Percentiles rank a stretch among this genome's conserved stretches.
Evolutionary conservation across 2,888 invertebrate species (phyloP).

Genomic region (Biston stratarius): DNA sequence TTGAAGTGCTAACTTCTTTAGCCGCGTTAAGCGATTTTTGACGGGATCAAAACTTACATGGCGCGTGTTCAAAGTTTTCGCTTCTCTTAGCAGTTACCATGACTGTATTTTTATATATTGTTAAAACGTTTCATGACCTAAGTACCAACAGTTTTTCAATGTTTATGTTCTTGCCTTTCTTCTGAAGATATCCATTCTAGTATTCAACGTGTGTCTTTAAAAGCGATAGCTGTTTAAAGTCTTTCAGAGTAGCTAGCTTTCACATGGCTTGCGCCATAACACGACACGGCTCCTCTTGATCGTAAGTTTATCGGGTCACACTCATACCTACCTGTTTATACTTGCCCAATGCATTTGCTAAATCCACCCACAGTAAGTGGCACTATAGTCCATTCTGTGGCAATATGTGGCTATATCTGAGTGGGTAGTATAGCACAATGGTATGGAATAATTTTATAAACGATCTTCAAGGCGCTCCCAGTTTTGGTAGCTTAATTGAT

Average conservation of each 20-base stretch:
- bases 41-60: too few species aligned
- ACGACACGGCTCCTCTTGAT: slow-evolving; percentile 39
- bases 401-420: slow-evolving; percentile 2
- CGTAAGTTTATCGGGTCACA: slow-evolving; percentile 37
- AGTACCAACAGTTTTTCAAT: too few species aligned
- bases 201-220: neutral
- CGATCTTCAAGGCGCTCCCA: too few species aligned
- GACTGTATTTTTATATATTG: too few species aligned
- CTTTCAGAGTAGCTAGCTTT: slow-evolving; percentile 23
- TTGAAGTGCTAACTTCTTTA: too few species aligned
- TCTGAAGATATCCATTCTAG: too few species aligned
- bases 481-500: too few species aligned
- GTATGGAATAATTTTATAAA: neutral
- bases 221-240: neutral
- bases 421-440: slow-evolving; percentile 8
- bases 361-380: slow-evolving; percentile 16
- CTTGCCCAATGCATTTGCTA: slow-evolving; percentile 43
- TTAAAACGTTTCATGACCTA: too few species aligned
- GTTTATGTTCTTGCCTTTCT: too few species aligned
- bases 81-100: too few species aligned
- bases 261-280: slow-evolving; percentile 40
- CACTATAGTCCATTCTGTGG: neutral
- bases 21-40: too few species aligned
- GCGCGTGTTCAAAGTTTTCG: too few species aligned
- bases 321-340: slow-evolving; percentile 23